Evolutionary conservation across 1,140 invertebrate species (phyloP), one percentile per base, ranked within the genome.

Genomic region (Drosophila rhopaloa): DNA sequence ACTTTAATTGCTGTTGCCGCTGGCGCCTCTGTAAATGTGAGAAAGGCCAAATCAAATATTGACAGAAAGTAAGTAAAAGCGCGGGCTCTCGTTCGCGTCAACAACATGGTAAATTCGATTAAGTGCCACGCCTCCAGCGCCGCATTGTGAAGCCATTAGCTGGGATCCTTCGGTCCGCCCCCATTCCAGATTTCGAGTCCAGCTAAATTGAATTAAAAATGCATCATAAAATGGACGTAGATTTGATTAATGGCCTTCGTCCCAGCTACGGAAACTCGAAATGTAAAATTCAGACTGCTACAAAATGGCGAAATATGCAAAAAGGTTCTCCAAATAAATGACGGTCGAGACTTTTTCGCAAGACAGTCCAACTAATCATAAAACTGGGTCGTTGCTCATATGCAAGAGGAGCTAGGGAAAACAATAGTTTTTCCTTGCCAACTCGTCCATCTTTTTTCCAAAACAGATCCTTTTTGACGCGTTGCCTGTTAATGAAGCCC

Each of bases 41-140:
- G 67, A 82, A 88, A 88, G 76, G 79, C 83, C 81, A 88, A 86
- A 77, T 86, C 79, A 86, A 86, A 86, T 86, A 86, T 86, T 86
- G 84, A 83, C 83, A 74, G 47, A 73, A 79, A 83, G 83, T 89
- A 89, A 80, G 79, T 79, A 76, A 79, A 65, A 88, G 70, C 77
- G 60, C 61, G 51, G 14, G n/a, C 44, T 54, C 8, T 27, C 27
- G 10, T 47, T 53, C 43, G 4, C 61, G 37, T 27, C 54, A 58
- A 46, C 50, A 58, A 47, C 35, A 57, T 65, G 54, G 79, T 51
- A 83, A 88, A 88, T 88, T 88, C 83, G 79, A 89, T 86, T 86
- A 86, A 68, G 56, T 59, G 65, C 70, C 83, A 77, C 83, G 83
- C 83, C 83, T 58, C 27, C 43, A 57, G 67, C 73, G 65, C 43